Evolutionary conservation across 2,797 vertebrate species (phyloP).

Genomic region (Ctenopoma multispine): DNA sequence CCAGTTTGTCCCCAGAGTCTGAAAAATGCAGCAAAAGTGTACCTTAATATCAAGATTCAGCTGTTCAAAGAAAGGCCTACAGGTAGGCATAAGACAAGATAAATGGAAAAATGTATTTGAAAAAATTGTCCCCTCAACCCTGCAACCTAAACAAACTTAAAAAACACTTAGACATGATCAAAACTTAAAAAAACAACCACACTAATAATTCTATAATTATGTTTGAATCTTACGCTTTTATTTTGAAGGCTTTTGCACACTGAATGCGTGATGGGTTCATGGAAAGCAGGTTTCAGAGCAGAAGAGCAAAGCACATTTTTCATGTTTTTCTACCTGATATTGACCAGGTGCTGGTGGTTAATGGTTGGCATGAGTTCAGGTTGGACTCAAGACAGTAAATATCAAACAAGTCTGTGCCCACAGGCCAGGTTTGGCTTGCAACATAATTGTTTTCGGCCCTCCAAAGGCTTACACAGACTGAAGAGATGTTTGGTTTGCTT

Average conservation of each 20-base stretch:
- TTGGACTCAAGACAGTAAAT: conserved; percentile 51
- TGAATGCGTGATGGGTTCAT: neutral
- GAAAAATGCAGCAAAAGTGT: conserved; percentile 1
- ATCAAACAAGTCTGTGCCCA: conserved; percentile 34
- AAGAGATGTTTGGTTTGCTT: conserved; percentile 53
- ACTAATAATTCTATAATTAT: neutral
- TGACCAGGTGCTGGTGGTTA: conserved; percentile 51
- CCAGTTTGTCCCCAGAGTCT: conserved; percentile 2
- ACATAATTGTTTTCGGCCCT: conserved; percentile 38
- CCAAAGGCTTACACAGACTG: conserved; percentile 29
- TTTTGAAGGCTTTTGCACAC: neutral
- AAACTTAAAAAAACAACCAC: neutral
- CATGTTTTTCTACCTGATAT: conserved; percentile 20
- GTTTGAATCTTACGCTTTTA: neutral
- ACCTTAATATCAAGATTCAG: conserved; percentile 6
- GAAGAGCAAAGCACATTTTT: conserved; percentile 20
- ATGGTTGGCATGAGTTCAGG: conserved; percentile 37
- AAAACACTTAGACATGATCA: too few relatives aligned
- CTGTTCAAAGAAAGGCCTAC: neutral
- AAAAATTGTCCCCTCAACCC: neutral
- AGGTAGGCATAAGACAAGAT: neutral
- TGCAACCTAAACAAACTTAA: too few relatives aligned
- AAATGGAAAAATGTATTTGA: neutral
- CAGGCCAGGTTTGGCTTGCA: conserved; percentile 38
- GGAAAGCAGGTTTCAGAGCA: neutral